Percentiles rank a stretch among this genome's conserved stretches.
phyloP scores from a whole-genome alignment of 2,888 invertebrate genomes.

The Abrostola triplasia region DNA sequence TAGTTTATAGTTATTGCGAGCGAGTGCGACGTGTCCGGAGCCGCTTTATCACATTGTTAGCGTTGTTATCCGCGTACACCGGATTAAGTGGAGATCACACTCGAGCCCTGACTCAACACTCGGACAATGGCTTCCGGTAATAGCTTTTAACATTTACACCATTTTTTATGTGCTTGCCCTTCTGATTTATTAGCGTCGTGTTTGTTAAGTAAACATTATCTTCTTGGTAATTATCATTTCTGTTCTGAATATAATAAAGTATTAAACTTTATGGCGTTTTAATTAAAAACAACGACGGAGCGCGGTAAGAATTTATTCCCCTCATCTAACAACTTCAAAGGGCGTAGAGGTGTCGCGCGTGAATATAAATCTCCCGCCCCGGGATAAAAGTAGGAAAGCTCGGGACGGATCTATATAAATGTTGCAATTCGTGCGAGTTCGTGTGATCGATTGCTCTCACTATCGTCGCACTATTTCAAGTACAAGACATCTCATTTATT shows the following conservation, averaged over 20 bases:
- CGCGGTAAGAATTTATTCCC: conserved; percentile 79
- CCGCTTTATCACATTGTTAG: conserved; percentile 87
- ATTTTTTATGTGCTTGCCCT: conserved; percentile 57
- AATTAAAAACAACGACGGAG: conserved; percentile 82
- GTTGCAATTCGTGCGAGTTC: conserved; percentile 79
- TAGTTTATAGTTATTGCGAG: conserved; percentile 88
- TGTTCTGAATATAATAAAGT: conserved; percentile 64
- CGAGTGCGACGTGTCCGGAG: conserved; percentile 82
- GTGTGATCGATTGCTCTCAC: conserved; percentile 80
- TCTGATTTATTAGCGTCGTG: conserved; percentile 51
- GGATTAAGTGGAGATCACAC: conserved; percentile 84
- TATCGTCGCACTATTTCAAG: conserved; percentile 80
- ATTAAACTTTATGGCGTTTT: conserved; percentile 78
- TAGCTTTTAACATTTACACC: conserved; percentile 74
- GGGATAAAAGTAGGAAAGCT: conserved; percentile 78
- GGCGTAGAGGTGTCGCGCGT: conserved; percentile 81
- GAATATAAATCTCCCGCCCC: conserved; percentile 81
- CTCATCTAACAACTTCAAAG: conserved; percentile 83
- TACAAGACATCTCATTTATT: conserved; percentile 81
- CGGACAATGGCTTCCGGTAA: conserved; percentile 76
- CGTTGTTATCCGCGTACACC: conserved; percentile 84
- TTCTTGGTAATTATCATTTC: conserved; percentile 55
- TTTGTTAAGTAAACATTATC: conserved; percentile 47
- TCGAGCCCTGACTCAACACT: conserved; percentile 64
- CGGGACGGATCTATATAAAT: conserved; percentile 80